Conservation (phyloP, 2,888 invertebrate species). For the Nebria brevicollis region DNA sequence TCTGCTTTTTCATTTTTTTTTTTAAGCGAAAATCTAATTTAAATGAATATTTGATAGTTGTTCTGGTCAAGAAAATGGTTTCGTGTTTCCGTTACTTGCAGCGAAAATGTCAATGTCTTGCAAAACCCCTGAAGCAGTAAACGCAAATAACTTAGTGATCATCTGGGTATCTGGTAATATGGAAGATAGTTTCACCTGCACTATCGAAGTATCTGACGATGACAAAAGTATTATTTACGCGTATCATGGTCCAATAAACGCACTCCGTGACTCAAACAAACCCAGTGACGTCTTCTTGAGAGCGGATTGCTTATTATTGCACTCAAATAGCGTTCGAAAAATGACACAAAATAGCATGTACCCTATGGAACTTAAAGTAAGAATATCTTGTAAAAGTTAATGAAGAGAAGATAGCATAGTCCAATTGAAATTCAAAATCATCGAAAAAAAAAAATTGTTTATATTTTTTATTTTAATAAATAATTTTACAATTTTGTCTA, state of each 20-base stretch:
- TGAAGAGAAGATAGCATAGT: not conserved
- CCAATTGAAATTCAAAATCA: too few relatives aligned
- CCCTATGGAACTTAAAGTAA: slow-evolving; percentile 42
- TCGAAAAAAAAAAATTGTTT: too few relatives aligned
- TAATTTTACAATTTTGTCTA: too few relatives aligned
- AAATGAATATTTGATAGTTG: too few relatives aligned
- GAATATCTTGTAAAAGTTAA: slow-evolving; percentile 5
- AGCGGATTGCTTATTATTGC: slow-evolving; percentile 43
- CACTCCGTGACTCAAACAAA: slow-evolving; percentile 43
- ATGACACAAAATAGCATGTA: slow-evolving; percentile 36
- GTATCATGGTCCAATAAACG: slow-evolving; percentile 33
- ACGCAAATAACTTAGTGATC: slow-evolving; percentile 9
- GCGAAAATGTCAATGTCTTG: slow-evolving; percentile 25
- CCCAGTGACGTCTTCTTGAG: slow-evolving; percentile 35
- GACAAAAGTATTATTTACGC: slow-evolving; percentile 26
- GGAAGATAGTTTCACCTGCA: slow-evolving; percentile 28
- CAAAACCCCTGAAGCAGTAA: not conserved
- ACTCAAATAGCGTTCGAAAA: slow-evolving; percentile 30
- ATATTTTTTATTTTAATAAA: too few relatives aligned
- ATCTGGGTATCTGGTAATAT: slow-evolving; percentile 38
- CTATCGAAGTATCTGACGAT: slow-evolving; percentile 41
- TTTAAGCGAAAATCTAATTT: too few relatives aligned
- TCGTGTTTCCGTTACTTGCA: slow-evolving; percentile 40
- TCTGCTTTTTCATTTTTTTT: too few relatives aligned
- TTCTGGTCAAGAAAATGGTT: slow-evolving; percentile 15